Evolutionary conservation across 2,888 invertebrate genomes (phyloP).

Genomic region (Notocelia uddmanniana): DNA sequence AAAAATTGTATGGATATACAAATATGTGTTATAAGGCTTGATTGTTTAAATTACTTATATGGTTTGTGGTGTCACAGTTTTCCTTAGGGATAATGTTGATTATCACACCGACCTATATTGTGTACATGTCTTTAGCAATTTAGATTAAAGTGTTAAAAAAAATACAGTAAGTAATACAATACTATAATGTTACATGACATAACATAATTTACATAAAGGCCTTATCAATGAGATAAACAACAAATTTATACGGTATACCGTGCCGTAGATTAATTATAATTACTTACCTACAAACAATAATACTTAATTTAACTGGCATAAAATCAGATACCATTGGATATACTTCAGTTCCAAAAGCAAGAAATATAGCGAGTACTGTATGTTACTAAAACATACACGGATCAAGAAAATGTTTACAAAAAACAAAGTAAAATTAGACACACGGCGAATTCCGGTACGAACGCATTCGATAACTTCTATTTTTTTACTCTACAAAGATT

Average conservation of each 20-base stretch:
- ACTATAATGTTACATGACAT: constrained; percentile 3
- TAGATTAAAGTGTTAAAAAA: too few relatives aligned
- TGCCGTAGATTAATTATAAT: constrained; percentile 14
- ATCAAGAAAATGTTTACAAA: constrained; percentile 40
- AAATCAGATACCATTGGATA: constrained; percentile 31
- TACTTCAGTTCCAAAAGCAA: constrained; percentile 12
- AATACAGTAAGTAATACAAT: too few relatives aligned
- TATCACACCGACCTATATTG: neutral
- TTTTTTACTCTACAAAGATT: neutral
- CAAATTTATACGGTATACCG: neutral
- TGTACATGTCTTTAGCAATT: too few relatives aligned
- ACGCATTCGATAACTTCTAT: neutral
- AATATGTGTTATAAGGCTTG: neutral
- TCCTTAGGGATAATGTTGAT: constrained; percentile 4
- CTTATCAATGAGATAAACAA: constrained; percentile 10
- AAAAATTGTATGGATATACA: neutral
- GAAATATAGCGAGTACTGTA: constrained; percentile 1
- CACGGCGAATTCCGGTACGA: constrained; percentile 10
- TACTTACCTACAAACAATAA: neutral
- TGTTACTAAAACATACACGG: constrained; percentile 11
- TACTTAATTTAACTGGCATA: constrained; percentile 44
- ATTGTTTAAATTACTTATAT: neutral
- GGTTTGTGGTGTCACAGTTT: neutral
- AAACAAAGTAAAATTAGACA: constrained; percentile 34
- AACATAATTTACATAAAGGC: constrained; percentile 20